These are phyloP conservation scores for Rotaria sp. DNA, from an alignment of 2,888 invertebrate species.

Conservation along the genomic window DNA sequence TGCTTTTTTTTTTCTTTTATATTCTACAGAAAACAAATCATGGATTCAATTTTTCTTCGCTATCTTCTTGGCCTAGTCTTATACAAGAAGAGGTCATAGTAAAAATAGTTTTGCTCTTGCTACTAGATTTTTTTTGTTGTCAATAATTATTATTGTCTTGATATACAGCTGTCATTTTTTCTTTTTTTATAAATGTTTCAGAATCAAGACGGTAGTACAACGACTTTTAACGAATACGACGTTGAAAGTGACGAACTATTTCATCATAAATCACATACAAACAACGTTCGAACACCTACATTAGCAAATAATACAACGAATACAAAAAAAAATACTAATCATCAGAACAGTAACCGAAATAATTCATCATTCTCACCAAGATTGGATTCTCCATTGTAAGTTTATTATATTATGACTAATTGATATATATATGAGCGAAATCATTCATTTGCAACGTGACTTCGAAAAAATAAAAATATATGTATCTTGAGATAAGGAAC, in stretches of 20 bases:
- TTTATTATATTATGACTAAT: not conserved
- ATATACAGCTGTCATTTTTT: not conserved
- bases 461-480: too few relatives aligned
- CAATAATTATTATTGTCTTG: not conserved
- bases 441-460: too few relatives aligned
- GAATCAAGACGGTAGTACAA: slow-evolving; percentile 25
- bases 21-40: not conserved
- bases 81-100: not conserved
- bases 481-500: too few relatives aligned
- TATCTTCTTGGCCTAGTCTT: not conserved
- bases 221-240: slow-evolving; percentile 21
- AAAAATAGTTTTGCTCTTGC: not conserved
- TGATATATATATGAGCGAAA: too few relatives aligned
- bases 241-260: not conserved
- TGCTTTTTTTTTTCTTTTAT: not conserved
- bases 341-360: not conserved
- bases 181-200: not conserved
- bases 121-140: not conserved
- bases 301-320: too few relatives aligned
- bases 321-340: not conserved
- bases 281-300: not conserved
- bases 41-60: not conserved
- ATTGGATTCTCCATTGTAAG: not conserved
- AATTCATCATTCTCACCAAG: not conserved
- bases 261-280: not conserved